A percentile compares a stretch with the other conserved stretches of the same genome.
These are phyloP conservation scores for Chloroceryle amazona DNA, from an alignment of 2,797 vertebrate genomes.

Conservation along the genomic window DNA sequence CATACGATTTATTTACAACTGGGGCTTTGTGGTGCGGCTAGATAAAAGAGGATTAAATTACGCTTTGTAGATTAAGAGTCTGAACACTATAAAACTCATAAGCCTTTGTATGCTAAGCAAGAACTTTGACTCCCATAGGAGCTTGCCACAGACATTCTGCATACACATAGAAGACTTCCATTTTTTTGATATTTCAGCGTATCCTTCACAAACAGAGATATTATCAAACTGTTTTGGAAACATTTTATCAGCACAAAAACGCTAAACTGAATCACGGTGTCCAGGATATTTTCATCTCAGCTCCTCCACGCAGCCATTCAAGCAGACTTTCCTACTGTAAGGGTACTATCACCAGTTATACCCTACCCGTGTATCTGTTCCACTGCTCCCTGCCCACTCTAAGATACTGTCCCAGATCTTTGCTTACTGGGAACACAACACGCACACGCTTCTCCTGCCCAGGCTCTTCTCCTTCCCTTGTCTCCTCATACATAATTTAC, in stretches of 20 bases:
- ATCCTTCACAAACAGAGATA: constrained; percentile 34
- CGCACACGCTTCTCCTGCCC: neutral
- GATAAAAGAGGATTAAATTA: constrained; percentile 81
- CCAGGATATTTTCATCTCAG: neutral
- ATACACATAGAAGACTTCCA: neutral
- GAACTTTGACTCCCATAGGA: constrained; percentile 70
- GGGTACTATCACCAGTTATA: neutral
- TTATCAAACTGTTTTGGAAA: constrained; percentile 30
- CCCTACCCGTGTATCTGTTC: neutral
- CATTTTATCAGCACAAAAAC: neutral
- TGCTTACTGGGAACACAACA: neutral
- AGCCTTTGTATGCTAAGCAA: constrained; percentile 78
- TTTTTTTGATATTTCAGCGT: constrained; percentile 23
- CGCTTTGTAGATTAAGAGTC: constrained; percentile 78
- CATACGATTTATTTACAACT: constrained; percentile 70
- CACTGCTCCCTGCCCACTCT: neutral
- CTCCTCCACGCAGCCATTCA: neutral
- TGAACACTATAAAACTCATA: constrained; percentile 75
- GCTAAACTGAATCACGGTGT: neutral
- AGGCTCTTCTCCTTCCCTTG: neutral
- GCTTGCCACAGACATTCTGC: constrained; percentile 47
- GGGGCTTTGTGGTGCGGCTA: constrained; percentile 51
- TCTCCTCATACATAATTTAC: neutral
- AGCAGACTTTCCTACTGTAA: neutral
- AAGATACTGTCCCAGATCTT: neutral